phyloP scores from a whole-genome alignment of 2,113 vertebrate genomes.

The Danio rerio region DNA sequence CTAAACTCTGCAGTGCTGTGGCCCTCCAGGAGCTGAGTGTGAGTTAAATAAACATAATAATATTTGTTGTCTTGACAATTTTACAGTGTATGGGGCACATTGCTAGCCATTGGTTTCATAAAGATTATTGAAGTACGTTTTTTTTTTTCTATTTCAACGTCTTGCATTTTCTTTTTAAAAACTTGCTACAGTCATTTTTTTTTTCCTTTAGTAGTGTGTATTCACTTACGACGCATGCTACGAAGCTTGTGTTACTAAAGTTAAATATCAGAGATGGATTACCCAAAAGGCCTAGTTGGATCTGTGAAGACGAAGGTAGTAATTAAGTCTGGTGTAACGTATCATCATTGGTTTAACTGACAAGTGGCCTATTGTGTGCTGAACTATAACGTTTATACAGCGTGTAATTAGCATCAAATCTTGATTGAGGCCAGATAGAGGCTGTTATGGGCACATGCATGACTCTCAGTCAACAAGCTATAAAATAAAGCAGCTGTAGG shows the following conservation, averaged over 20 bases:
- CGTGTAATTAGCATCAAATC: conserved; percentile 17
- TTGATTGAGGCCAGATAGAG: conserved; percentile 18
- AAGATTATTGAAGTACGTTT: too few relatives aligned
- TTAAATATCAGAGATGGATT: conserved; percentile 2
- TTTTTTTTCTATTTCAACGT: too few relatives aligned
- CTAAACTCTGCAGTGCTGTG: too few relatives aligned
- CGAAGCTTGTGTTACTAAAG: not conserved
- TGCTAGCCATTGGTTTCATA: too few relatives aligned
- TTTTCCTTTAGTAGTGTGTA: too few relatives aligned
- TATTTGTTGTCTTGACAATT: too few relatives aligned
- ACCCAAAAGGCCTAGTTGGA: not conserved
- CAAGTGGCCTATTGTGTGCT: conserved; percentile 15
- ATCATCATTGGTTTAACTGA: conserved; percentile 32
- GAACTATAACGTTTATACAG: conserved; percentile 5
- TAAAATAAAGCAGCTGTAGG: not conserved
- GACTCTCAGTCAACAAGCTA: conserved; percentile 2
- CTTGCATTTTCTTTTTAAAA: too few relatives aligned
- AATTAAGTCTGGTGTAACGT: conserved; percentile 17
- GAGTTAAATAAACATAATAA: too few relatives aligned
- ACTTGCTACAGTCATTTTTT: too few relatives aligned
- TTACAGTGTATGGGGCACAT: too few relatives aligned
- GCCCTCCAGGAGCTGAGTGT: too few relatives aligned
- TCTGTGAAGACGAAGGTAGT: not conserved
- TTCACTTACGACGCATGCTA: not conserved
- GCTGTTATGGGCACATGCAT: not conserved